These are phyloP conservation scores for Amiota minor DNA, from an alignment of 2,888 invertebrate species.

Conservation along the genomic window DNA sequence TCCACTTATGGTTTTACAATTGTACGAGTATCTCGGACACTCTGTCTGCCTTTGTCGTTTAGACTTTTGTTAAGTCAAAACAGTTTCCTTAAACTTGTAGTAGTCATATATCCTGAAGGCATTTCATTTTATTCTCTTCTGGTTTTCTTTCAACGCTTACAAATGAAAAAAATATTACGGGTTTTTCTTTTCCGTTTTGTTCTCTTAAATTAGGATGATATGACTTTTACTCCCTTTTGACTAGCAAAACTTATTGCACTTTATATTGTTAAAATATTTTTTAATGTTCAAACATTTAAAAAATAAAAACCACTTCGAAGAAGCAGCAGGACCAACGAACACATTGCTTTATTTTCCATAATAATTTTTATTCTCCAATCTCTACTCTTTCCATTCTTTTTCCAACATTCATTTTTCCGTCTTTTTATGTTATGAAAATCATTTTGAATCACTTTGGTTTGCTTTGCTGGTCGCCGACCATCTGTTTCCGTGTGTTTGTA, in stretches of 20 bases:
- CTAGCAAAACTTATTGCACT: not conserved
- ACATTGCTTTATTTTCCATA: not conserved
- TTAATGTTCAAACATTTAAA: no score
- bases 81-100: not conserved
- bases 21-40: no score
- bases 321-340: no score
- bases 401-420: not conserved
- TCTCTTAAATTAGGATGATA: not conserved
- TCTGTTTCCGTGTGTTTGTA: slow-evolving; percentile 1
- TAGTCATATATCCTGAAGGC: not conserved
- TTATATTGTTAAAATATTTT: slow-evolving; percentile 13
- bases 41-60: no score
- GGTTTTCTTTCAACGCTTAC: not conserved
- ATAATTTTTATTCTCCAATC: slow-evolving; percentile 2
- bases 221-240: not conserved
- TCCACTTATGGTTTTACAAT: no score
- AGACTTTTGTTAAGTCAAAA: no score
- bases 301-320: no score
- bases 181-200: not conserved
- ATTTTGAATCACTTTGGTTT: slow-evolving; percentile 9
- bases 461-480: not conserved
- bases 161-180: not conserved
- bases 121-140: not conserved
- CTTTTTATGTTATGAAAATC: slow-evolving; percentile 3
- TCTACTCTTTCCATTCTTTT: not conserved